phyloP scores from a whole-genome alignment of 2,113 vertebrate genomes.

The Pteronura brasiliensis region DNA sequence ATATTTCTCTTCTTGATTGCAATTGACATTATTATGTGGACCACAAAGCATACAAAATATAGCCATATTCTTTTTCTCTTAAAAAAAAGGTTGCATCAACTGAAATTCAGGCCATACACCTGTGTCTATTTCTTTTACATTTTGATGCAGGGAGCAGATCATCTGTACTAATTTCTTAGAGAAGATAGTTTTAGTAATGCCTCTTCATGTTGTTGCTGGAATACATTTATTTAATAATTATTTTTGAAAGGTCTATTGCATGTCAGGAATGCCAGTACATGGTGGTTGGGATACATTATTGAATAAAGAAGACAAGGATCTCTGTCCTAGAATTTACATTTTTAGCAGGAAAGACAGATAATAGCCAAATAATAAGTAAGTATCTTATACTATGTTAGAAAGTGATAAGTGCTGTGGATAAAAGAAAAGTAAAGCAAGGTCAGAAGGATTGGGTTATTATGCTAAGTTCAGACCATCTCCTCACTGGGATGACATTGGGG shows the following conservation, averaged over 20 bases:
- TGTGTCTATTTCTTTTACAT: conserved; percentile 31
- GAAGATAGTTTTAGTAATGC: not conserved
- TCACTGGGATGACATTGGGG: not conserved
- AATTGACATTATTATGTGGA: conserved; percentile 47
- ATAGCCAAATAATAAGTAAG: not conserved
- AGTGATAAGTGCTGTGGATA: not conserved
- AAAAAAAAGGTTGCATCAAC: not conserved
- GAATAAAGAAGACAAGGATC: not conserved
- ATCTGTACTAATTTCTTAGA: not conserved
- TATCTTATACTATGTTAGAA: not conserved
- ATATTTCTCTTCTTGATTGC: conserved; percentile 45
- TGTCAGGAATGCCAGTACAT: not conserved
- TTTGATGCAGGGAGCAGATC: not conserved
- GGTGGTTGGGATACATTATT: not conserved
- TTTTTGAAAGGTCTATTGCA: conserved; percentile 19
- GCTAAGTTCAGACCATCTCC: not conserved
- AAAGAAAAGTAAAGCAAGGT: not conserved
- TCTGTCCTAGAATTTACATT: not conserved
- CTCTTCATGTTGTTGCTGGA: not conserved
- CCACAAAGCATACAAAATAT: conserved; percentile 7
- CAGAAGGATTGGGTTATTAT: not conserved
- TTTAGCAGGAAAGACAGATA: not conserved
- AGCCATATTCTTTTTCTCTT: not conserved
- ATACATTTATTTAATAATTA: conserved; percentile 19
- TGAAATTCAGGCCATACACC: not conserved